Evolutionary conservation across 30 jellyfish, hydroid and myxozoan species (phyloP), one percentile per base, ranked within the genome.

Genomic region (Hydra vulgaris): DNA sequence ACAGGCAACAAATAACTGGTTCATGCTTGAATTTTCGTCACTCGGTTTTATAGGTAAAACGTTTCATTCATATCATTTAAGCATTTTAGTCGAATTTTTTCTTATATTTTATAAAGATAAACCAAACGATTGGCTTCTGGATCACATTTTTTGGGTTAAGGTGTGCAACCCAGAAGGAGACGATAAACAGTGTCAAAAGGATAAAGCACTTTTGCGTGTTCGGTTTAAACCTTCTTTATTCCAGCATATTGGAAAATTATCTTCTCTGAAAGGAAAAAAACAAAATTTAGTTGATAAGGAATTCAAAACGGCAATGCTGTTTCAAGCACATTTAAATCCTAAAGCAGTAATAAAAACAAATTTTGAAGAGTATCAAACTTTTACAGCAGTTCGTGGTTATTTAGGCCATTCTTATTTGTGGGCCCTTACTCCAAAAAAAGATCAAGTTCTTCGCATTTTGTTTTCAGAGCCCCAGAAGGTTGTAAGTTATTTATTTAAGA

Each of bases 101-200:
- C 56, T 92, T 76, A 87, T 87, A 85, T 92, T 90, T 77, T 85
- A 90, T 67, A 90, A 80, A 70, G 95, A 90, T 74, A 90, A 90
- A 88, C 97, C 97, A 22, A 92, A 82, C 18, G 97, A 90, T 66
- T 90, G 97, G 97, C 87, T 90, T 25, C 82, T 90, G 7, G 97
- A 90, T 75, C 97, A 90, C 70, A 83, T 90, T 7, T 67, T 90
- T 20, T 86, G 90, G 96, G 97, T 90, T 24, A 87, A 90, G 71
- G 95, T 81, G 17, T 90, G 97, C 76, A 82, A 90, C 69, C 97
- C 97, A n/a, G 97, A 90, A 74, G 83, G 82, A 55, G 96, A 90
- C 70, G 77, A 26, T 18, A 90, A 90, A 27, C 95, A 86, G 56
- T 90, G 97, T 66, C 74, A 79, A 61, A 12, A 53, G 25, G 95